Evolutionary conservation across 2,797 vertebrate genomes (phyloP).

Genomic region (Cossypha heuglini): DNA sequence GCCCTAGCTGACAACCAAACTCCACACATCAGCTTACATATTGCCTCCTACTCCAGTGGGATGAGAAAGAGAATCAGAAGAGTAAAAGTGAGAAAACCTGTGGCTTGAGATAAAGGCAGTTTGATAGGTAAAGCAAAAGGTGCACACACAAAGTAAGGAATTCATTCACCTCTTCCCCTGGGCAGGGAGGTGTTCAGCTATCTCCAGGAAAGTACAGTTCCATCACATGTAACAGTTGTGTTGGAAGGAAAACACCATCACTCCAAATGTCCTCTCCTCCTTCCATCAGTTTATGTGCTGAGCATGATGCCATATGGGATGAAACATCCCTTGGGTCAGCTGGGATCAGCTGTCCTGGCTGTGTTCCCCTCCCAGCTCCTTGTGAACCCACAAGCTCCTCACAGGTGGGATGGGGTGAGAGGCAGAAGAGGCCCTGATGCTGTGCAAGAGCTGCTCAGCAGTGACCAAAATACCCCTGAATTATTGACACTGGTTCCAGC

Average conservation of each 20-base stretch:
- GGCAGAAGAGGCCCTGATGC: not conserved
- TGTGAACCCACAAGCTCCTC: fast-evolving
- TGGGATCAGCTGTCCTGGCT: not conserved
- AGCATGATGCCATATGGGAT: fast-evolving
- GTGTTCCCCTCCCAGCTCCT: not conserved
- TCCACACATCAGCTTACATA: not conserved
- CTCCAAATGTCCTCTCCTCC: not conserved
- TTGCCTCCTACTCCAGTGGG: not conserved
- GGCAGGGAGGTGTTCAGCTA: not conserved
- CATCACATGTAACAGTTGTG: fast-evolving
- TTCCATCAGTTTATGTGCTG: not conserved
- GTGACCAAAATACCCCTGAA: not conserved
- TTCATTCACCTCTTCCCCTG: not conserved
- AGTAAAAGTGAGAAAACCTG: not conserved
- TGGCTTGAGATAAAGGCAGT: not conserved
- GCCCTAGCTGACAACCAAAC: not conserved
- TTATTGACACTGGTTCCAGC: not conserved
- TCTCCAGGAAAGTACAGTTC: not conserved
- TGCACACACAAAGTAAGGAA: not conserved
- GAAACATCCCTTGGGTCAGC: fast-evolving
- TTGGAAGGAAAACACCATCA: not conserved
- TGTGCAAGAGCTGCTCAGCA: not conserved
- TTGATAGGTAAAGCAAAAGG: not conserved
- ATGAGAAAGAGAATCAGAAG: not conserved
- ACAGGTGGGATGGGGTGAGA: not conserved